Evolutionary conservation across 1,140 invertebrate genomes (phyloP).

Genomic region (Neodiprion lecontei): DNA sequence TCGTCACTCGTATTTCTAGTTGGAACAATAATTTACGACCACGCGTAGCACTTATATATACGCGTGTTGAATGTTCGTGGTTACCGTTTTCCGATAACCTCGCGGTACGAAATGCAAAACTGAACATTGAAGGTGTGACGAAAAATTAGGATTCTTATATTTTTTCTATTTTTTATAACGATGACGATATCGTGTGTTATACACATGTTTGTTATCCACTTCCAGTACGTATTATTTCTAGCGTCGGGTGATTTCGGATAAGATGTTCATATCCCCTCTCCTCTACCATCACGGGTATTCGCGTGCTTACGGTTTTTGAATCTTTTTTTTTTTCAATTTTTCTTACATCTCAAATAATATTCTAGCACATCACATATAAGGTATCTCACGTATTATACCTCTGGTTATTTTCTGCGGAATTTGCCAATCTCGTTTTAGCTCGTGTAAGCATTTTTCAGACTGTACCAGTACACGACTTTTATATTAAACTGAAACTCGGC

Average conservation of each 20-base stretch:
- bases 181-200: background rate
- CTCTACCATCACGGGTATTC: no score
- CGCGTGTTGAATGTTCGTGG: background rate
- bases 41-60: background rate
- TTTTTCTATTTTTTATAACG: background rate
- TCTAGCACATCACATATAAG: background rate
- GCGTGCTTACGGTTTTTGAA: background rate
- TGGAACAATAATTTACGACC: no score
- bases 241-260: background rate
- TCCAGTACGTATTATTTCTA: background rate
- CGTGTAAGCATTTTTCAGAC: background rate
- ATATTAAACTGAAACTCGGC: no score
- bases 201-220: no score
- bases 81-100: no score
- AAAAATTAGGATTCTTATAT: background rate
- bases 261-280: no score
- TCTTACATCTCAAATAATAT: no score
- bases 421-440: background rate
- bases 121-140: no score
- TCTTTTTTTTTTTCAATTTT: no score
- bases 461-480: no score
- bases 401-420: background rate
- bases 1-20: background rate
- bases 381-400: background rate
- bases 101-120: no score